These are phyloP conservation scores for Philonicus albiceps DNA, from an alignment of 2,888 invertebrate genomes.

Conservation along the genomic window DNA sequence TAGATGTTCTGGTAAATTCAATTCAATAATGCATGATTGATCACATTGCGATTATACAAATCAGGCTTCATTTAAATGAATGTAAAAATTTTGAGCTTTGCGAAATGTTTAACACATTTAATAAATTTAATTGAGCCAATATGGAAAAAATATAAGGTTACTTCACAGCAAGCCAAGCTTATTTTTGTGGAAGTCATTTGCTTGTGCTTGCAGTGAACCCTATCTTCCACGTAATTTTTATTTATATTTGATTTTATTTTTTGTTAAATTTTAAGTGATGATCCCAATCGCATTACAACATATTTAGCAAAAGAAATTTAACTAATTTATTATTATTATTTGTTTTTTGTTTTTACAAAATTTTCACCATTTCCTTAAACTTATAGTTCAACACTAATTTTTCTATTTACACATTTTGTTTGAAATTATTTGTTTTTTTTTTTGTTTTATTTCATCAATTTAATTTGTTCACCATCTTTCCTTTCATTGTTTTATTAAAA, in stretches of 20 bases:
- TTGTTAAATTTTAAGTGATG: neutral
- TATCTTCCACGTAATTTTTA: neutral
- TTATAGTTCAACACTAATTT: neutral
- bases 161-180: neutral
- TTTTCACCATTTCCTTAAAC: neutral
- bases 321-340: neutral
- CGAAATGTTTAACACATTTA: neutral
- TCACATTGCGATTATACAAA: neutral
- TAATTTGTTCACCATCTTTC: neutral
- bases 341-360: neutral
- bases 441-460: neutral
- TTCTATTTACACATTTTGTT: neutral
- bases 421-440: neutral
- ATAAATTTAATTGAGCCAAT: slow-evolving; percentile 1
- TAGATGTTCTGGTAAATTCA: neutral
- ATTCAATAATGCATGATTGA: neutral
- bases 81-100: neutral
- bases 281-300: neutral
- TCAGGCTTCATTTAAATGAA: neutral
- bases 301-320: neutral
- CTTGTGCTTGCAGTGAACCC: neutral
- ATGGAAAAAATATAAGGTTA: neutral
- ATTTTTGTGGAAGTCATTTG: neutral
- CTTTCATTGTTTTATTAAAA: neutral
- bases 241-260: neutral